Base-by-base conservation (phyloP, 2,797 vertebrate genomes). In the Esox lucius region DNA sequence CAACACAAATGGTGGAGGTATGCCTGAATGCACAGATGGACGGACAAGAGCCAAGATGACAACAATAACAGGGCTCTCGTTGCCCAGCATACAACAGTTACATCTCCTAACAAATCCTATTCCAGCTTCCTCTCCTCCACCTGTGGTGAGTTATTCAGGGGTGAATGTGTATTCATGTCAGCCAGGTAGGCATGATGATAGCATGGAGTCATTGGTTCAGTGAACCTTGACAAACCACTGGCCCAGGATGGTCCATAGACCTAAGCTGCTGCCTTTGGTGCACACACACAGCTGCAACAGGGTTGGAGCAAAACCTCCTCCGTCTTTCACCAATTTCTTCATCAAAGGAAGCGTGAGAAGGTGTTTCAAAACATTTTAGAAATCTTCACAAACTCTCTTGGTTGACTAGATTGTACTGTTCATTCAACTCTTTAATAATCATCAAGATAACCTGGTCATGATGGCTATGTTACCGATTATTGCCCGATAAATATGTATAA, bases 111-210 rank as follows among this genome's bases (percentile, higher is more conserved):
- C 68, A 66, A 46, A 76, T 83, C 77, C 75, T 70, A 56, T 75
- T 73, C 82, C 67, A 81, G 87, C 87, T 84, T 5, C 76, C 80
- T 81, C 66, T 53, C 49, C 79, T 56, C 35, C 35, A 86, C 88
- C 87, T 6, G 84, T 80, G 87, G 89, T 89, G 82, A 85, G 88
- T 85, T 84, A 70, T 81, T 85, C 80, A 53, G 75, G 81, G 88
- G 89, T 81, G 86, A 87, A 90, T 90, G 90, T 81, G 86, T 86
- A 90, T 87, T 85, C 86, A 87, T 90, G 87, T 90, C 12, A 64
- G 85, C 85, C 85, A 87, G 87, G 82, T 88, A 86, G 87, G 90
- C 46, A 51, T 48, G 89, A 91, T 91, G 88, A 88, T 83, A 64
- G 87, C 82, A 74, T 87, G 53, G 19, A 64, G 69, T 46, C 76